phyloP scores from a whole-genome alignment of 2,797 vertebrate genomes.

The Vireo griseus region DNA sequence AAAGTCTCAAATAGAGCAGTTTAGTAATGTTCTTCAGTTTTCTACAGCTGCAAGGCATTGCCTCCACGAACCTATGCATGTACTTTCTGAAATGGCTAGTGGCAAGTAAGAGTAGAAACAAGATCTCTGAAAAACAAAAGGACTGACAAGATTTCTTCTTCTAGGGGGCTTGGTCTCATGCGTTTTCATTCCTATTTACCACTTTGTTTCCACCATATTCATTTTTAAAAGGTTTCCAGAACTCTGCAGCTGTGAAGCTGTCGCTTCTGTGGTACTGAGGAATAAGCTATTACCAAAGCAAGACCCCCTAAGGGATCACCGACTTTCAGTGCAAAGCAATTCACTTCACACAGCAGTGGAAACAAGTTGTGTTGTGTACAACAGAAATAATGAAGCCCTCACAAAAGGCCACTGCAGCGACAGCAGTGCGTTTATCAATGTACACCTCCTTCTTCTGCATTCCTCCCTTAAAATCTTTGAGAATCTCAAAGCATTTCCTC shows the following conservation, averaged over 20 bases:
- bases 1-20: not conserved
- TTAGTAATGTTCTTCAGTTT: not conserved
- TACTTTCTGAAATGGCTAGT: not conserved
- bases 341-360: not conserved
- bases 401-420: not conserved
- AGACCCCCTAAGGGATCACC: not conserved
- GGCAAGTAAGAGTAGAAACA: not conserved
- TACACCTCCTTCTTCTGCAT: not conserved
- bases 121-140: not conserved
- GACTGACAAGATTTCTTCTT: not conserved
- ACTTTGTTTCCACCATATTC: not conserved
- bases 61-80: not conserved
- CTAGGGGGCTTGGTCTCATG: fast-evolving
- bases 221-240: not conserved
- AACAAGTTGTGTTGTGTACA: not conserved
- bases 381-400: not conserved
- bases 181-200: not conserved
- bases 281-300: not conserved
- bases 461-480: not conserved
- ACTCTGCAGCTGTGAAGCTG: not conserved
- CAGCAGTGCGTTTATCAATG: not conserved
- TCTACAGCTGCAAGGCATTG: not conserved
- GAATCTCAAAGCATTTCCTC: not conserved
- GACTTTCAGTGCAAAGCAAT: not conserved
- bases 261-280: not conserved